Evolutionary conservation across 2,113 vertebrate genomes (phyloP).

Genomic region (Synodontis membranacea): DNA sequence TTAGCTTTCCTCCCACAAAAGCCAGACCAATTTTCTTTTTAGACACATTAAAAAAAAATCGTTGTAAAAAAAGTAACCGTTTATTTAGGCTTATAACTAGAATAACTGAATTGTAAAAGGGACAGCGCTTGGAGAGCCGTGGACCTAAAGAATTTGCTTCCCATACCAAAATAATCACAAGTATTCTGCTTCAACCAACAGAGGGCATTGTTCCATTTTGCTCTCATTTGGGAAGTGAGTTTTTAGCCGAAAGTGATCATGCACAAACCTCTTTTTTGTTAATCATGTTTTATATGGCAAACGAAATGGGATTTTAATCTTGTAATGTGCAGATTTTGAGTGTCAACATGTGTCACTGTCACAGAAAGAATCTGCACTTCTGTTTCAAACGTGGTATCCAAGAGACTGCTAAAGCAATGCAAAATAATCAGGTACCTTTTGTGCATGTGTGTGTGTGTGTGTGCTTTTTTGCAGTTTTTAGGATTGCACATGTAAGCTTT

Average conservation of each 20-base stretch:
- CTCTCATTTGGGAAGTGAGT: conserved; percentile 1
- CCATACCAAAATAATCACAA: neutral
- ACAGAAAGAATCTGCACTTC: neutral
- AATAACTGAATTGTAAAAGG: neutral
- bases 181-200: conserved; percentile 45
- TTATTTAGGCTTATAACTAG: neutral
- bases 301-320: conserved; percentile 1
- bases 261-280: conserved; percentile 15
- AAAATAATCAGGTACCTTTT: conserved; percentile 19
- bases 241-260: neutral
- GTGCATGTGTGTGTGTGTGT: conserved; percentile 19
- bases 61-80: too few relatives aligned
- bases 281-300: neutral
- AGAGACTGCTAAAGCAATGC: conserved; percentile 10
- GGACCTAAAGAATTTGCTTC: neutral
- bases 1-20: neutral
- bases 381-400: neutral
- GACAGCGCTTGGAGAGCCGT: neutral
- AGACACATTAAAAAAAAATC: too few relatives aligned
- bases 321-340: neutral
- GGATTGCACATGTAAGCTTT: conserved; percentile 39
- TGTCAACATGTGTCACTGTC: neutral
- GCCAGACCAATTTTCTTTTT: neutral
- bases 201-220: conserved; percentile 43
- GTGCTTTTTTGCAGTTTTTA: conserved; percentile 45